A percentile compares a stretch with the other conserved stretches of the same genome.
Evolutionary conservation across 2,888 invertebrate genomes (phyloP).

Genomic region (Stenichneumon culpator): DNA sequence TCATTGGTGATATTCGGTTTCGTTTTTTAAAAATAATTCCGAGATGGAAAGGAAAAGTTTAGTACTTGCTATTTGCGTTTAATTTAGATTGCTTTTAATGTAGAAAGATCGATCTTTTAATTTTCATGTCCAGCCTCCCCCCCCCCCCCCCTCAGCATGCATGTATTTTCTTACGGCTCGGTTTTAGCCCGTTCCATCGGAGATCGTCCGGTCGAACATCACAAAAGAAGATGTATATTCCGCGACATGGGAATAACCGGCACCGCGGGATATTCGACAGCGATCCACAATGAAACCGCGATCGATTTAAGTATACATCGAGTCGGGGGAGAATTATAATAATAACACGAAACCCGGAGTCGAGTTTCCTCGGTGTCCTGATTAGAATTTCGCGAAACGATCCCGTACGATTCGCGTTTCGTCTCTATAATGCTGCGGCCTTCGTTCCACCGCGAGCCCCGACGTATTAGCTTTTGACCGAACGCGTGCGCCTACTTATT

Average conservation of each 20-base stretch:
- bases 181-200: constrained; percentile 48
- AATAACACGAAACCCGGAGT: constrained; percentile 21
- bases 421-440: constrained; percentile 24
- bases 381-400: constrained; percentile 59
- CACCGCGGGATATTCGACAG: constrained; percentile 18
- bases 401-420: constrained; percentile 40
- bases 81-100: no score
- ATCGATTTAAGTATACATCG: constrained; percentile 23
- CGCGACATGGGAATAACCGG: constrained; percentile 11
- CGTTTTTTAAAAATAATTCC: no score
- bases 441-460: neutral
- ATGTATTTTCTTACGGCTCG: constrained; percentile 29
- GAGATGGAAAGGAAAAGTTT: no score
- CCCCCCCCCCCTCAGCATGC: constrained; percentile 29
- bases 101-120: no score
- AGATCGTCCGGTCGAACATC: constrained; percentile 35
- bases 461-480: constrained; percentile 60
- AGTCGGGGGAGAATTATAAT: constrained; percentile 51
- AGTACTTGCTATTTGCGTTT: no score
- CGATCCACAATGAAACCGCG: constrained; percentile 45
- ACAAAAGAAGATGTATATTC: constrained; percentile 22
- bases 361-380: constrained; percentile 44
- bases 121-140: neutral
- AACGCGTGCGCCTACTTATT: constrained; percentile 64
- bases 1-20: constrained; percentile 71